These are phyloP conservation scores for Lasius platythorax DNA, from an alignment of 2,888 invertebrate species.

Conservation along the genomic window DNA sequence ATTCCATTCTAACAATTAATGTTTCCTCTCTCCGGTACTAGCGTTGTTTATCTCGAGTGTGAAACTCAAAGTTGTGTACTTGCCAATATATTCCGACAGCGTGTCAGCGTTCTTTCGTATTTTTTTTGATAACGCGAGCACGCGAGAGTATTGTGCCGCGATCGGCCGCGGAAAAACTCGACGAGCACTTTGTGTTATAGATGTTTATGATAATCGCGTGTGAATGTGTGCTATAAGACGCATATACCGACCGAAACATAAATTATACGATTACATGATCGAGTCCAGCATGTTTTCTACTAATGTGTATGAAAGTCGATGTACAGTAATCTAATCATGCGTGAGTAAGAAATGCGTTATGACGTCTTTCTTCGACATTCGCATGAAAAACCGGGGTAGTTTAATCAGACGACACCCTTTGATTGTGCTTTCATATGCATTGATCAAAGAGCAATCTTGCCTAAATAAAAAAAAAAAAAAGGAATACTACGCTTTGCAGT, in stretches of 20 bases:
- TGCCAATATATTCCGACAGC: conserved; percentile 72
- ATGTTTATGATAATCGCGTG: conserved; percentile 44
- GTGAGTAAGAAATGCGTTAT: conserved; percentile 41
- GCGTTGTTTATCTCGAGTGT: conserved; percentile 63
- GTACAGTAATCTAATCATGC: conserved; percentile 49
- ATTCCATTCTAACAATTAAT: background rate
- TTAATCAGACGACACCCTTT: background rate
- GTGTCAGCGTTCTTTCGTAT: conserved; percentile 54
- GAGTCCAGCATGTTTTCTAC: conserved; percentile 46
- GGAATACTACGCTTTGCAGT: conserved; percentile 44
- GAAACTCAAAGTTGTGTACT: conserved; percentile 66
- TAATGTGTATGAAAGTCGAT: conserved; percentile 49
- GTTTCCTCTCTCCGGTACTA: conserved; percentile 71
- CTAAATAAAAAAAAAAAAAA: conserved; percentile 46
- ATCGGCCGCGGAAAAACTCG: background rate
- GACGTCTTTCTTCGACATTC: conserved; percentile 40
- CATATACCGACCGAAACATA: conserved; percentile 38
- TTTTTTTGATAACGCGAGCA: conserved; percentile 58
- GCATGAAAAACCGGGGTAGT: conserved; percentile 18
- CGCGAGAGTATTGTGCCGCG: conserved; percentile 48
- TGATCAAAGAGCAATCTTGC: conserved; percentile 55
- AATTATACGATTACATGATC: conserved; percentile 33
- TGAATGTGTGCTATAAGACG: conserved; percentile 33
- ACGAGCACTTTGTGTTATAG: conserved; percentile 18
- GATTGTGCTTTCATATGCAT: conserved; percentile 37